These are phyloP conservation scores for Caenorhabditis sp. DNA, from an alignment of 2,888 invertebrate genomes.

Conservation along the genomic window DNA sequence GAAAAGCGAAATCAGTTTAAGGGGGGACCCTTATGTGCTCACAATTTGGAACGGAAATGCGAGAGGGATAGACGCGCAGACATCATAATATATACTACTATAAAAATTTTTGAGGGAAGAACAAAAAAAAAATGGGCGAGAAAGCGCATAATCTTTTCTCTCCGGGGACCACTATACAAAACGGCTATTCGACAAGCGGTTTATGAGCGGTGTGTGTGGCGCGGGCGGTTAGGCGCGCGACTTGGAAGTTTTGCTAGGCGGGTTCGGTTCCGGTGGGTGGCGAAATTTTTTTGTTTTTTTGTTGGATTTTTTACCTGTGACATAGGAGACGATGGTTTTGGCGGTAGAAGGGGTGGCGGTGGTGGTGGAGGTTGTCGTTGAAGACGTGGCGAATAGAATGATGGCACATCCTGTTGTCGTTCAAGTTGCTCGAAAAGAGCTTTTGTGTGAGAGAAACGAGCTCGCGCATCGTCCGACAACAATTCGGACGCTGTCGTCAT, in stretches of 20 bases:
- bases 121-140: not conserved
- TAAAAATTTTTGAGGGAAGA: constrained; percentile 2
- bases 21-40: not conserved
- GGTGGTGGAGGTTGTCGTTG: constrained; percentile 61
- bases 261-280: too few species aligned
- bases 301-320: constrained; percentile 55
- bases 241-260: too few species aligned
- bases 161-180: too few species aligned
- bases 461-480: constrained; percentile 61
- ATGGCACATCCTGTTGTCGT: constrained; percentile 59
- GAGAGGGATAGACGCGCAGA: too few species aligned
- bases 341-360: constrained; percentile 53
- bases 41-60: not conserved
- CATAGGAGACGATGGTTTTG: constrained; percentile 53
- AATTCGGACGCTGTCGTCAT: constrained; percentile 60
- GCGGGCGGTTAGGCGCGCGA: too few species aligned
- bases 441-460: constrained; percentile 67
- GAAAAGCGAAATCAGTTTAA: not conserved
- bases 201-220: too few species aligned
- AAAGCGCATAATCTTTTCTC: not conserved
- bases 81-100: not conserved
- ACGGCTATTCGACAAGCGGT: too few species aligned
- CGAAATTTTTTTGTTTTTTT: too few species aligned
- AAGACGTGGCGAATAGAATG: constrained; percentile 68
- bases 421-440: constrained; percentile 70